These are phyloP conservation scores for Opisthocomus hoazin DNA, from an alignment of 2,113 vertebrate genomes.

Conservation along the genomic window DNA sequence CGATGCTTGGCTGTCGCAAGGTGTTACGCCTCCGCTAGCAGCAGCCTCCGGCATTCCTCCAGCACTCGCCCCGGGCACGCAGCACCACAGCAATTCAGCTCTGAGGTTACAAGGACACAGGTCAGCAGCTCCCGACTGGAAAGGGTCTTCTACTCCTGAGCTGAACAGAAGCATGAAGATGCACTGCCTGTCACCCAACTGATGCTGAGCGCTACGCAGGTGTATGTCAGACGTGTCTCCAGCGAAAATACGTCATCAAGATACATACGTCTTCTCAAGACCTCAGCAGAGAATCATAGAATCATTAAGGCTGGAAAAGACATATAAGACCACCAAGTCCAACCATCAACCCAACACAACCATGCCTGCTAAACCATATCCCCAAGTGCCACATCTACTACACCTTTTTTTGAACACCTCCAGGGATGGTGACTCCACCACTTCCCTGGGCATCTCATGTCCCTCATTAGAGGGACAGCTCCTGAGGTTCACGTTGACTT, in stretches of 20 bases:
- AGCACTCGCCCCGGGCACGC: too few species aligned
- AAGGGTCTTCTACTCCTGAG: not conserved
- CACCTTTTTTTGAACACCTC: too few species aligned
- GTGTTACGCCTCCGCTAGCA: not conserved
- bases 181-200: not conserved
- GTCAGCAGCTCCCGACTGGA: not conserved
- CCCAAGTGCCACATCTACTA: too few species aligned
- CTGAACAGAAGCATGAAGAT: not conserved
- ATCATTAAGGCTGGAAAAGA: too few species aligned
- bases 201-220: not conserved
- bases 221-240: not conserved
- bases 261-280: not conserved
- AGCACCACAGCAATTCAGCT: not conserved
- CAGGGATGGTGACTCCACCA: too few species aligned
- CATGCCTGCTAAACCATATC: too few species aligned
- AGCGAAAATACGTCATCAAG: not conserved
- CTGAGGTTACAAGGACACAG: not conserved
- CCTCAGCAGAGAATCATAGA: too few species aligned
- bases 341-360: too few species aligned
- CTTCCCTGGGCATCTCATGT: not conserved
- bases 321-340: too few species aligned
- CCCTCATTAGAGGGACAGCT: not conserved
- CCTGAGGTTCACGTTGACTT: not conserved
- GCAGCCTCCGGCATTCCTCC: fast-evolving
- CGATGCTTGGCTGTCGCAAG: not conserved